Evolutionary conservation across 2,888 invertebrate species (phyloP), one percentile per base, ranked within the genome.

Genomic region (Pheosia tremula): DNA sequence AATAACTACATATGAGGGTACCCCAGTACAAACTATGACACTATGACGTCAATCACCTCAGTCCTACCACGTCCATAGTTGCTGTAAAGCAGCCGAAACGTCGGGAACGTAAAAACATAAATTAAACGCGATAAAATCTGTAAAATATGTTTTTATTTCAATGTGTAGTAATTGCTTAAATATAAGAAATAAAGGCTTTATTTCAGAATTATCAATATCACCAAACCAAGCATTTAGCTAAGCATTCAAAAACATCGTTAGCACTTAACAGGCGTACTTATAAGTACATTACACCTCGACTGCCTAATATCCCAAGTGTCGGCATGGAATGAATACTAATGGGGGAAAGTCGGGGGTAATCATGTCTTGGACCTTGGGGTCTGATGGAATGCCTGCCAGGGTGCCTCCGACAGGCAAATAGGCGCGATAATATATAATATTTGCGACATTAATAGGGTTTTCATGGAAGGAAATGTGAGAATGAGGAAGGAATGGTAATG

Each of bases 281-380:
- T 38, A 60, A 57, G 60, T 52, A 63, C 13, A 59, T 62, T 64
- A 52, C 60, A 59, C 37, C 54, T 60, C 57, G 59, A 49, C 39
- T 39, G 58, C 47, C 11, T 63, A 63, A 66, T 71, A 62, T 67
- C 61, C 59, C 45, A 47, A 64, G 41, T 54, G 54, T 36, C 8
- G 24, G 61, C 63, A 55, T 49, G 24, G 59, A 58, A 62, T 60
- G 72, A 71, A 71, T 72, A 69, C 62, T 72, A 65, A 71, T 62
- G 45, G 36, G 24, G 24, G n/a, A 36, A 54, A 36, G 49, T 38
- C 37, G 58, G 39, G 56, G 52, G 59, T 67, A 62, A 62, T 62
- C 50, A 57, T 61, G 63, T 55, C 49, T 47, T 61, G 59, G 39
- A 60, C 49, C 49, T 57, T 39, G 61, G 56, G 39, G 49, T 53